Percentiles rank a stretch among this genome's conserved stretches.
Conservation (phyloP, 2,888 invertebrate genomes). For the Meloe dianella region DNA sequence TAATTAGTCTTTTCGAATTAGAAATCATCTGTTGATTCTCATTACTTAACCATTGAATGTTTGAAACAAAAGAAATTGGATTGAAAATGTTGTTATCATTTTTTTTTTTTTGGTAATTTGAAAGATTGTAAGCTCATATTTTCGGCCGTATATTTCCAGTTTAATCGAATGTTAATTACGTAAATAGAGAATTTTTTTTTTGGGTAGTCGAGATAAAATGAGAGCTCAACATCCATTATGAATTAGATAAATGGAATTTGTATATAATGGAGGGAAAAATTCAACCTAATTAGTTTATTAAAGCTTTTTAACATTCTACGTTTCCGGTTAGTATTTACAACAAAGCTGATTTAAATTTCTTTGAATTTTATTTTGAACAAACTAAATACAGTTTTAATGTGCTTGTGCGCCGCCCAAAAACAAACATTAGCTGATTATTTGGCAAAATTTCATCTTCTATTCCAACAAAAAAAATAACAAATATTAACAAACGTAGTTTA, state of each 20-base stretch:
- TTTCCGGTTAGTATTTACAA: not conserved
- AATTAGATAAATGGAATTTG: not conserved
- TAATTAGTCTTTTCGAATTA: not conserved
- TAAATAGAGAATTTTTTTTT: not conserved
- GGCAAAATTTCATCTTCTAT: conserved; percentile 1
- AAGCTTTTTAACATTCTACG: not conserved
- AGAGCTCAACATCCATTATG: not conserved
- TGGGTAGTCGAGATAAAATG: not conserved
- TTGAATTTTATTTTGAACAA: not conserved
- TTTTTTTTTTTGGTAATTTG: not conserved
- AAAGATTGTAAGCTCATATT: not conserved
- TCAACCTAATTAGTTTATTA: not conserved
- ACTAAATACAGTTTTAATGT: not conserved
- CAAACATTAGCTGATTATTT: not conserved
- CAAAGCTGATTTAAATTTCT: not conserved
- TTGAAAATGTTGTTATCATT: not conserved
- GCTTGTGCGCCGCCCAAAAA: not conserved
- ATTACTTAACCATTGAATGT: not conserved
- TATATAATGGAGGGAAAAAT: not conserved
- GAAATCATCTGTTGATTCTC: not conserved
- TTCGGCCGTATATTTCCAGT: not conserved
- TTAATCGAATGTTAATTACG: not conserved
- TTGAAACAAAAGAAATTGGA: not conserved
- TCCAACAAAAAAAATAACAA: not conserved
- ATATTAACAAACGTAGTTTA: too few species aligned